Evolutionary conservation across 2,888 invertebrate species (phyloP).

Genomic region (Xanthostigma xanthostigma): DNA sequence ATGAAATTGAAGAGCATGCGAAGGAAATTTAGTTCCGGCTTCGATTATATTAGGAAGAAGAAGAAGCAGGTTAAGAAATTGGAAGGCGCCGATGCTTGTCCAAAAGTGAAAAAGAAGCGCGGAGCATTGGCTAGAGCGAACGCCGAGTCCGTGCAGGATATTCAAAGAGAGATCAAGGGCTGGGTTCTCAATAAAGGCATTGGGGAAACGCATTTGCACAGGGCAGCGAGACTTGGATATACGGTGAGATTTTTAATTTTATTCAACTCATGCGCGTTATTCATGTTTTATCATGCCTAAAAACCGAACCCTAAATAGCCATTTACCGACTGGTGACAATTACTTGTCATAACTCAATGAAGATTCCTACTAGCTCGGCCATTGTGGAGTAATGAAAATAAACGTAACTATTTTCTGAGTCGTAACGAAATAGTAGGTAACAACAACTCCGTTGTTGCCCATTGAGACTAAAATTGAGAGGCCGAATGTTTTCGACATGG

Average conservation of each 20-base stretch:
- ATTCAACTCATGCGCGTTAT: too few species aligned
- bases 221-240: constrained; percentile 79
- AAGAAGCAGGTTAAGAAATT: constrained; percentile 51
- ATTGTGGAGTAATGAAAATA: too few species aligned
- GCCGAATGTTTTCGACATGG: too few species aligned
- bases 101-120: constrained; percentile 31
- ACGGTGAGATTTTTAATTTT: constrained; percentile 41
- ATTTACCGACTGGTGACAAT: too few species aligned
- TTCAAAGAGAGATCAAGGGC: constrained; percentile 70
- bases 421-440: too few species aligned
- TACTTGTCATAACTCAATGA: too few species aligned
- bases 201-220: constrained; percentile 83
- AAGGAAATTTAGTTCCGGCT: constrained; percentile 67
- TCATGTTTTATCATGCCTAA: too few species aligned
- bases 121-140: constrained; percentile 33
- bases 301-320: too few species aligned
- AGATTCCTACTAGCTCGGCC: too few species aligned
- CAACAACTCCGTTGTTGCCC: too few species aligned
- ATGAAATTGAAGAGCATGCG: constrained; percentile 50
- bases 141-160: constrained; percentile 57
- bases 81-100: constrained; percentile 13
- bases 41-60: constrained; percentile 81
- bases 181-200: constrained; percentile 91
- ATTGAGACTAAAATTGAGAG: too few species aligned
- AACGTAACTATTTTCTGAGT: too few species aligned